Base-by-base conservation (phyloP, 2,113 vertebrate genomes). In the Xenotilapia flavipinnis region DNA sequence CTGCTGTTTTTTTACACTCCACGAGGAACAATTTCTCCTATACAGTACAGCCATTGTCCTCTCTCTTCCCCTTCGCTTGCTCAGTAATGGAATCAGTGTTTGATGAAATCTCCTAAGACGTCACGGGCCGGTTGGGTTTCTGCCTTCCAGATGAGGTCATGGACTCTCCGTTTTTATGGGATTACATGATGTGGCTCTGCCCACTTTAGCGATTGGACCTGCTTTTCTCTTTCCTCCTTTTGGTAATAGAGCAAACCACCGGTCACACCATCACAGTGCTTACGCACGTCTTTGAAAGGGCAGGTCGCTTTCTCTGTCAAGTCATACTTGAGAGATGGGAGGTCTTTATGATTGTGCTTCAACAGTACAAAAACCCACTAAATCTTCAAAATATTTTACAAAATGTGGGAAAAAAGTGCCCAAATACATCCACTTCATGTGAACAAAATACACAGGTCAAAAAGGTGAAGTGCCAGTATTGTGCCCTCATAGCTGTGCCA, bases 201-300 rank as follows among this genome's bases (percentile, higher is more conserved):
- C 95, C 95, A 96, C 91, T 96, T 77, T 95, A 95, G 92, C 93
- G 93, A 96, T 95, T 96, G 93, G 94, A 95, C 92, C 90, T 90
- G 92, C 91, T 91, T 89, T 87, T 51, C 15, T 31, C 42, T 51
- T 87, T 79, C 90, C 94, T 17, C 40, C 40, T 47, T 89, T 93
- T 88, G 92, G 87, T 91, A 94, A 94, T 93, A 90, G 86, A 93
- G 79, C 85, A 88, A 94, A 93, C 91, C 81, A 51, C 83, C 81
- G 81, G 31, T 88, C 90, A 77, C 62, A 79, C 49, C 86, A 55
- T 62, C 86, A 55, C 51, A 54, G 56, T 79, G 60, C 82, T 81
- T 60, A 77, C 9, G 47, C 79, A 13, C 40, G 83, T 88, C 91
- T 94, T 91, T 93, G 84, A 91, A 91, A 91, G 56, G 82, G 21